Percentiles rank a stretch among this genome's conserved stretches.
Evolutionary conservation across 2,797 vertebrate genomes (phyloP).

Genomic region (Onychomys leucogaster): DNA sequence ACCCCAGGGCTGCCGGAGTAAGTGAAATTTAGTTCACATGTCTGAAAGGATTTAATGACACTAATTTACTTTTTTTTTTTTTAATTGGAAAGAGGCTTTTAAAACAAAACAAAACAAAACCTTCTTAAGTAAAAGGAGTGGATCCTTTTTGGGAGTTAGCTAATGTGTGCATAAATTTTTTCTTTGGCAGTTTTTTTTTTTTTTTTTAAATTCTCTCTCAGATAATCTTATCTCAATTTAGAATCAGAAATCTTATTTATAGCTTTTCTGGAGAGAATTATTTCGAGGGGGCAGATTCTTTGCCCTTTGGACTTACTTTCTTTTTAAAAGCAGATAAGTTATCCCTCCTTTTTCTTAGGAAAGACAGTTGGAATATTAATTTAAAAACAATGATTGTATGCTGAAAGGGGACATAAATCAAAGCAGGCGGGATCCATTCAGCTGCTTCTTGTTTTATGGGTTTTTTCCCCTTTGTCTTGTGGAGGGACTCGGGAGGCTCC

Average conservation of each 20-base stretch:
- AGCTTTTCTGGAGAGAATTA: constrained; percentile 85
- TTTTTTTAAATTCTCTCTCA: constrained; percentile 12
- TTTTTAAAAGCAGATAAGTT: constrained; percentile 85
- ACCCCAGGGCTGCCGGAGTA: constrained; percentile 31
- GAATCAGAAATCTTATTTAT: constrained; percentile 82
- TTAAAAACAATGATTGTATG: constrained; percentile 82
- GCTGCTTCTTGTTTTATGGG: constrained; percentile 68
- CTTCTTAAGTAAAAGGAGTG: constrained; percentile 58
- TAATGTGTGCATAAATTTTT: constrained; percentile 83
- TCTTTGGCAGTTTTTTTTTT: constrained; percentile 77
- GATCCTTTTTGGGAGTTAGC: constrained; percentile 75
- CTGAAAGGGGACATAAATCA: constrained; percentile 75
- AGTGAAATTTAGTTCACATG: constrained; percentile 76
- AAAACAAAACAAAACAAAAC: constrained; percentile 55
- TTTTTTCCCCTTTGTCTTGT: constrained; percentile 57
- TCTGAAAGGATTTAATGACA: constrained; percentile 72
- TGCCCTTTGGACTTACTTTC: constrained; percentile 85
- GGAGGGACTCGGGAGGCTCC: constrained; percentile 55
- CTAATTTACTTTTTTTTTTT: constrained; percentile 61
- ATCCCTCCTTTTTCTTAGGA: constrained; percentile 81
- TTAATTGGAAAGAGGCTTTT: constrained; percentile 66
- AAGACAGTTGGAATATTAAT: constrained; percentile 83
- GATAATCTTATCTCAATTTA: constrained; percentile 86
- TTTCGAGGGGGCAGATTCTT: constrained; percentile 85
- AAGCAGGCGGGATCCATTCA: constrained; percentile 58